Percentiles rank a stretch among this genome's conserved stretches.
These are phyloP conservation scores for Clarias gariepinus DNA, from an alignment of 2,113 vertebrate species.

Conservation along the genomic window DNA sequence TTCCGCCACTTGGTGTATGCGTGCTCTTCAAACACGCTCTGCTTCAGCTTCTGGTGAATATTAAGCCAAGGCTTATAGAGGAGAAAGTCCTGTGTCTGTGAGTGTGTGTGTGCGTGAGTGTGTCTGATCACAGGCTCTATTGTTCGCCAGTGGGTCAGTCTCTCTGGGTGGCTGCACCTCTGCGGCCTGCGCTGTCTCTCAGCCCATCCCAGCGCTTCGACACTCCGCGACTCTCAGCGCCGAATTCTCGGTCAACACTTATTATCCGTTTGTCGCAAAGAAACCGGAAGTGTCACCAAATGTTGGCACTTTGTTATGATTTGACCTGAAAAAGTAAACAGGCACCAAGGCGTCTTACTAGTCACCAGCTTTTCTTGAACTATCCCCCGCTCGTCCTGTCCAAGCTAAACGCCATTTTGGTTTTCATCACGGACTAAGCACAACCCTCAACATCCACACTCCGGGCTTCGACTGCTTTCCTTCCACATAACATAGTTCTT, in stretches of 20 bases:
- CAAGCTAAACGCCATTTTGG: constrained; percentile 78
- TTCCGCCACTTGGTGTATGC: constrained; percentile 42
- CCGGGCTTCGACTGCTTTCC: constrained; percentile 35
- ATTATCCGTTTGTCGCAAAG: neutral
- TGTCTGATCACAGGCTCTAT: constrained; percentile 49
- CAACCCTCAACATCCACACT: constrained; percentile 50
- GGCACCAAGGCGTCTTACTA: neutral
- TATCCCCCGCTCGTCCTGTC: constrained; percentile 70
- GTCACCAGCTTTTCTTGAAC: constrained; percentile 42
- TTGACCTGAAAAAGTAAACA: neutral
- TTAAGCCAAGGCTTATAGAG: neutral
- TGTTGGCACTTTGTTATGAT: constrained; percentile 12
- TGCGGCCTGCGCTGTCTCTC: constrained; percentile 68
- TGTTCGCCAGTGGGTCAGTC: constrained; percentile 59
- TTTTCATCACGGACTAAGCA: constrained; percentile 73
- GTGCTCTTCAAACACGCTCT: constrained; percentile 37
- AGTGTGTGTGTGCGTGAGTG: neutral
- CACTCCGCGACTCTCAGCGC: constrained; percentile 27
- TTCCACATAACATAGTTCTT: constrained; percentile 45
- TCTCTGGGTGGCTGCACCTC: constrained; percentile 54
- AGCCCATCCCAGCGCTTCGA: constrained; percentile 58
- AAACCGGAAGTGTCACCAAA: neutral
- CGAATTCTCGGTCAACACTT: constrained; percentile 25
- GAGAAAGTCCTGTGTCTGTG: neutral
- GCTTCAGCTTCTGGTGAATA: constrained; percentile 32